A percentile compares a stretch with the other conserved stretches of the same genome.
phyloP scores from a whole-genome alignment of 1,140 invertebrate genomes.

The Whitmania pigra region DNA sequence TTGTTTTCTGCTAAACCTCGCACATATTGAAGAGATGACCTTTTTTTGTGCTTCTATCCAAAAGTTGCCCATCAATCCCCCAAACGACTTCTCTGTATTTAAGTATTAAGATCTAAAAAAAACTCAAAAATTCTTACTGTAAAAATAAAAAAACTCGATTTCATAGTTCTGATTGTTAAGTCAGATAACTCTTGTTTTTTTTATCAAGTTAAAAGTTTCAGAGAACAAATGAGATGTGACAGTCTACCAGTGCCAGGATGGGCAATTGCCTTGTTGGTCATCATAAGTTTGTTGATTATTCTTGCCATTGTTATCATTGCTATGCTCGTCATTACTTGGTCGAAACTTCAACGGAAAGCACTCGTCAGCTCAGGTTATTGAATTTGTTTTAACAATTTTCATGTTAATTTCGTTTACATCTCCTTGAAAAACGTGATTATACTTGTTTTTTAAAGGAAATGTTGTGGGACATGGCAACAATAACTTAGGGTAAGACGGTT shows the following conservation, averaged over 20 bases:
- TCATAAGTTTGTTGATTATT: neutral
- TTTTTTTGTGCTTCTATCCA: neutral
- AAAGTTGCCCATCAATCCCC: neutral
- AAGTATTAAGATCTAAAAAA: neutral
- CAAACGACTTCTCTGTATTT: no score
- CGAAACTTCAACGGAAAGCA: neutral
- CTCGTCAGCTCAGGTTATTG: neutral
- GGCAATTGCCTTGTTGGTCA: slow-evolving; percentile 4
- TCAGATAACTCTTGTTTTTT: no score
- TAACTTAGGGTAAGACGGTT: no score
- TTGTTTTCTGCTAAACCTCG: no score
- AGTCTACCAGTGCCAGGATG: neutral
- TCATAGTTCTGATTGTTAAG: no score
- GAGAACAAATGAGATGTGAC: neutral
- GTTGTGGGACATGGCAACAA: no score
- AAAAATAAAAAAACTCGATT: no score
- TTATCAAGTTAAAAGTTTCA: no score
- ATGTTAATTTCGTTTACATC: no score
- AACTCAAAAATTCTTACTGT: neutral
- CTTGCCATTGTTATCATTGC: slow-evolving; percentile 3
- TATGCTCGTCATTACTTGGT: slow-evolving; percentile 2
- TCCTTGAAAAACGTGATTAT: no score
- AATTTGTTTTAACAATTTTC: no score
- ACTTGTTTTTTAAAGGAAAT: no score
- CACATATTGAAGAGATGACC: neutral